Percentiles rank a stretch among this genome's conserved stretches.
These are phyloP conservation scores for Prunella strophiata DNA, from an alignment of 2,797 vertebrate genomes.

Conservation along the genomic window DNA sequence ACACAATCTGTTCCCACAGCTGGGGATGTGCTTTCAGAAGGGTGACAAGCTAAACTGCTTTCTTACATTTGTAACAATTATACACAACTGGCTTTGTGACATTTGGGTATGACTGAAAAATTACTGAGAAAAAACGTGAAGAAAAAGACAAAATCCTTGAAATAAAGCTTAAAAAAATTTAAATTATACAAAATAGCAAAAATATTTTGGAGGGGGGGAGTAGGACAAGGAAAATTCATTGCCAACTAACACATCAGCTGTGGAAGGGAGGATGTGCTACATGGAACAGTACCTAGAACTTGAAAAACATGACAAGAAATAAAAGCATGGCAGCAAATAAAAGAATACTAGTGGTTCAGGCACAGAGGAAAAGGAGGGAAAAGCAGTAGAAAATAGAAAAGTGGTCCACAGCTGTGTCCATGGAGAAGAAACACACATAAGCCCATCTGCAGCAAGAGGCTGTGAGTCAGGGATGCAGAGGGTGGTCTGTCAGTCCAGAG, in stretches of 20 bases:
- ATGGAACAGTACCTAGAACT: not conserved
- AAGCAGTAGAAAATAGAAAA: not conserved
- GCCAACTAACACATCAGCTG: not conserved
- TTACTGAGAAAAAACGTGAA: not conserved
- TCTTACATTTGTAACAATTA: not conserved
- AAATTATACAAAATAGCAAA: not conserved
- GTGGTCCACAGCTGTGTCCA: not conserved
- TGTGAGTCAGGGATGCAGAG: not conserved
- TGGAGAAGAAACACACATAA: not conserved
- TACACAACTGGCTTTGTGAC: not conserved
- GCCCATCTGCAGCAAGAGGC: fast-evolving
- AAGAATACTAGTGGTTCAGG: not conserved
- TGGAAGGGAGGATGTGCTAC: not conserved
- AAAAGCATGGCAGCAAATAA: not conserved
- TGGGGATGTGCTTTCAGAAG: slow-evolving; percentile 7
- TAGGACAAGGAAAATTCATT: not conserved
- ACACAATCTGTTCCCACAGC: slow-evolving; percentile 5
- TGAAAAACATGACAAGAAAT: not conserved
- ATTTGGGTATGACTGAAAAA: not conserved
- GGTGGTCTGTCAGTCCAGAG: not conserved
- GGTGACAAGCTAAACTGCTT: not conserved
- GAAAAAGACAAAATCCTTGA: not conserved
- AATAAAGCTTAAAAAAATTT: not conserved
- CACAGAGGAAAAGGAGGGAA: not conserved
- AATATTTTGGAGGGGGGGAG: not conserved